Evolutionary conservation across 2,888 invertebrate species (phyloP), one percentile per base, ranked within the genome.

Genomic region (Allygus modestus): DNA sequence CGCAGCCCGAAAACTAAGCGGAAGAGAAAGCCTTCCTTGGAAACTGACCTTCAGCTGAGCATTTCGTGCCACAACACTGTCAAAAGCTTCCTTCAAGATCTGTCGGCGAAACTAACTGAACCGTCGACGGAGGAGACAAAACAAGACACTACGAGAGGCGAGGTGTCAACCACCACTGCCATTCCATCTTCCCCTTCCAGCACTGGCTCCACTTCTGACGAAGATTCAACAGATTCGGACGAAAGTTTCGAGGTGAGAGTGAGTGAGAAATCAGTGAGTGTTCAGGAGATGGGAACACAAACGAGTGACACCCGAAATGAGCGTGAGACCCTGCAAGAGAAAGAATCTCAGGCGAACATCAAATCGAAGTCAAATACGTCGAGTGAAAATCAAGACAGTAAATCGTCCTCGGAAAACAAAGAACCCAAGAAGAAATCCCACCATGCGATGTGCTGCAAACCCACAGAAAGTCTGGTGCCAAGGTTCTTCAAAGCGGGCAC

Each of bases 1-100:
- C 83, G 85, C 17, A 85, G 83, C 46, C 81, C 83, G 15, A 85
- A 82, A 65, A 84, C 84, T 7, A 84, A 81, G 33, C 37, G 84
- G 20, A 84, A 83, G 33, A 85, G 79, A 43, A 85, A 81, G 26
- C 82, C 82, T 43, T 69, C 77, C 7, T 33, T 65, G 15, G 84
- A 84, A 46, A 75, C 84, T 11, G 79, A 79, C 15, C 31, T 65
- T 58, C 43, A 75, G 28, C 23, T 82, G 20, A 79, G 65, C 46
- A 77, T 77, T 20, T 43, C 26, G 9, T 77, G 77, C 23, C 23
- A 23, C 4, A 77, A 51, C 54, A 43, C 51, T 23, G 51, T 85
- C 23, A 85, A 82, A 69, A 77, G 69, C 43, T 82, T 82, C 28
- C 82, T 85, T 51, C 82, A 85, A 33, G 77, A 77, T 51, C 20